Percentiles rank a stretch among this genome's conserved stretches.
Conservation (phyloP, 2,797 vertebrate genomes). For the Orestias chungarensis region DNA sequence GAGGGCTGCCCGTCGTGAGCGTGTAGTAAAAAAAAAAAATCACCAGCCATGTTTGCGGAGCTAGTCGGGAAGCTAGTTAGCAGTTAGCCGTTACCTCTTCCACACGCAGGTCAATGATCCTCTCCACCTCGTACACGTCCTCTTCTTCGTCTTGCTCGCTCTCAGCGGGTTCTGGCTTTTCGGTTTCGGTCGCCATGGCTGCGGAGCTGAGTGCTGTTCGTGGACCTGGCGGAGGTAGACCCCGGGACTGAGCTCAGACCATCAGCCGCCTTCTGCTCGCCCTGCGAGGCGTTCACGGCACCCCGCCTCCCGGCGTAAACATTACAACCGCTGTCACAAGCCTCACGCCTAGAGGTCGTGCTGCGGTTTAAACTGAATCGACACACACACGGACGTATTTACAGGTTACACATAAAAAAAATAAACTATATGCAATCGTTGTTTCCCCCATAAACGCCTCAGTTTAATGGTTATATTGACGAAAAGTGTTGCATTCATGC, state of each 20-base stretch:
- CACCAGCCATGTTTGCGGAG: constrained; percentile 49
- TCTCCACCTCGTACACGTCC: constrained; percentile 94
- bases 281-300: constrained; percentile 36
- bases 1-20: constrained; percentile 28
- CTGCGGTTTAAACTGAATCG: too few species aligned
- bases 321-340: too few species aligned
- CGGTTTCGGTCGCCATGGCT: constrained; percentile 62
- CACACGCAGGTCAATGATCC: constrained; percentile 92
- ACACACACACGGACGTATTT: too few species aligned
- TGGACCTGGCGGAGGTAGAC: too few species aligned
- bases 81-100: constrained; percentile 83
- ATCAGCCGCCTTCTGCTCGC: constrained; percentile 43
- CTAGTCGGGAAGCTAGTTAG: constrained; percentile 50
- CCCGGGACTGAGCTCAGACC: constrained; percentile 9
- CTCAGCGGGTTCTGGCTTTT: constrained; percentile 75
- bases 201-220: not conserved
- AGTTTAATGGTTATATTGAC: too few species aligned
- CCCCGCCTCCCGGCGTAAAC: not conserved
- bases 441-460: too few species aligned
- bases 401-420: too few species aligned
- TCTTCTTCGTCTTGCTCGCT: constrained; percentile 89
- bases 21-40: constrained; percentile 18
- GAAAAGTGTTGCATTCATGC: too few species aligned
- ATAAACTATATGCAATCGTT: too few species aligned
- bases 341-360: too few species aligned